These are phyloP conservation scores for Xenentodon cancila DNA, from an alignment of 2,797 vertebrate species.

Conservation along the genomic window DNA sequence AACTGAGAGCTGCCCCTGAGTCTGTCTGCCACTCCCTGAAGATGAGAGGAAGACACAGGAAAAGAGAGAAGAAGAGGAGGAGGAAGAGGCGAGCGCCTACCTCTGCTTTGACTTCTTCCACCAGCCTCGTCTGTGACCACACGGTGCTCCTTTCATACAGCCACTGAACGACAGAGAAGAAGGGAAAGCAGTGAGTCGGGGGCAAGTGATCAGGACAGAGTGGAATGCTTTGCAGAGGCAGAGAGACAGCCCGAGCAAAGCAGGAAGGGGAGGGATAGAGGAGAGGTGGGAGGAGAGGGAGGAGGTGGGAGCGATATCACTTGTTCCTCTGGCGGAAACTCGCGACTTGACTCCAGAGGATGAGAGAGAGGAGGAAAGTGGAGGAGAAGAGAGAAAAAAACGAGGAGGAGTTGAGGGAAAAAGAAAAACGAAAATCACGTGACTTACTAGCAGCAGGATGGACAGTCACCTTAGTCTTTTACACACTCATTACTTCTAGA, in stretches of 20 bases:
- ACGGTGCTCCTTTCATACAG: conserved; percentile 84
- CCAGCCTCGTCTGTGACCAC: conserved; percentile 83
- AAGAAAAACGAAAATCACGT: conserved; percentile 28
- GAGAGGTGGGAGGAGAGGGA: conserved; percentile 69
- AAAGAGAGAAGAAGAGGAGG: conserved; percentile 18
- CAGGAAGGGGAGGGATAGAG: conserved; percentile 66
- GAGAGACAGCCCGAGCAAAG: conserved; percentile 47
- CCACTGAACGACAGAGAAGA: conserved; percentile 82
- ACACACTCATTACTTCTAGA: conserved; percentile 19
- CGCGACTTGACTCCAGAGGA: conserved; percentile 72
- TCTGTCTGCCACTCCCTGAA: conserved; percentile 67
- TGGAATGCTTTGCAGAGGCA: conserved; percentile 76
- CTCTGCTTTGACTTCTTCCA: conserved; percentile 89
- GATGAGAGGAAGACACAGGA: conserved; percentile 44
- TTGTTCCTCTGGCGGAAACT: conserved; percentile 81
- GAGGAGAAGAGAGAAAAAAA: conserved; percentile 33
- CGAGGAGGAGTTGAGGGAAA: conserved; percentile 21
- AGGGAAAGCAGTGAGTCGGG: conserved; percentile 68
- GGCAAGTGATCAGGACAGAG: conserved; percentile 72
- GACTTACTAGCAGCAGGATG: conserved; percentile 46
- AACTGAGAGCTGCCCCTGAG: conserved; percentile 40
- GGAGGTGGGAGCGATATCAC: conserved; percentile 73
- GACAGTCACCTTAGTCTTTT: conserved; percentile 36
- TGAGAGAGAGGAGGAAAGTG: conserved; percentile 60
- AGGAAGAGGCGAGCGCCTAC: conserved; percentile 76